Conservation (phyloP, 1,140 invertebrate species). For the Neodiprion virginianus region DNA sequence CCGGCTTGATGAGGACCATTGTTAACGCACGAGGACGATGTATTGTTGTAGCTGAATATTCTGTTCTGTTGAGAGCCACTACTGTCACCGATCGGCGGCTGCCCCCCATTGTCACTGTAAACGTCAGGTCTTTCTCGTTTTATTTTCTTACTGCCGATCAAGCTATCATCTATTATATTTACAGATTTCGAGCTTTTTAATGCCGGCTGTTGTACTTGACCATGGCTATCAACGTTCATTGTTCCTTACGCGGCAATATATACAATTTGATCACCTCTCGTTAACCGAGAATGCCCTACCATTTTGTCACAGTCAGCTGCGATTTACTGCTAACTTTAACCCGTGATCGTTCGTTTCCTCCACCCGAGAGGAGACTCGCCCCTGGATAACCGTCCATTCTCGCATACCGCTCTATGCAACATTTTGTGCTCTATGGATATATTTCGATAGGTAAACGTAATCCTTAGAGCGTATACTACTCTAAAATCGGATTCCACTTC, state of each 20-base stretch:
- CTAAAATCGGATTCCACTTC: too few relatives aligned
- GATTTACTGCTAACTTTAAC: constrained; percentile 25
- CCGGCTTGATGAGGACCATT: constrained; percentile 36
- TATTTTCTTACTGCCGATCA: constrained; percentile 46
- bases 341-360: not conserved
- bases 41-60: constrained; percentile 2
- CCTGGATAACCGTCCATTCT: too few relatives aligned
- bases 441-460: too few relatives aligned
- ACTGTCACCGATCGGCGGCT: constrained; percentile 6
- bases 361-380: not conserved
- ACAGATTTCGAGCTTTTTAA: constrained; percentile 31
- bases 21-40: constrained; percentile 15
- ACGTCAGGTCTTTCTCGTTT: constrained; percentile 47
- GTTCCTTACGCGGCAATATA: constrained; percentile 32
- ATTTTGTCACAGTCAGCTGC: constrained; percentile 48
- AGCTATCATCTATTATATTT: constrained; percentile 32
- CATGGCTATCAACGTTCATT: constrained; percentile 46
- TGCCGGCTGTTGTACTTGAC: constrained; percentile 28
- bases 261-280: constrained; percentile 35
- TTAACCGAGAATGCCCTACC: constrained; percentile 31
- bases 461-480: too few relatives aligned
- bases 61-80: constrained; percentile 1
- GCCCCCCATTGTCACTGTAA: constrained; percentile 33
- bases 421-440: too few relatives aligned
- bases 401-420: too few relatives aligned